These are phyloP conservation scores for Nasonia longicornis DNA, from an alignment of 1,140 invertebrate species.

Conservation along the genomic window DNA sequence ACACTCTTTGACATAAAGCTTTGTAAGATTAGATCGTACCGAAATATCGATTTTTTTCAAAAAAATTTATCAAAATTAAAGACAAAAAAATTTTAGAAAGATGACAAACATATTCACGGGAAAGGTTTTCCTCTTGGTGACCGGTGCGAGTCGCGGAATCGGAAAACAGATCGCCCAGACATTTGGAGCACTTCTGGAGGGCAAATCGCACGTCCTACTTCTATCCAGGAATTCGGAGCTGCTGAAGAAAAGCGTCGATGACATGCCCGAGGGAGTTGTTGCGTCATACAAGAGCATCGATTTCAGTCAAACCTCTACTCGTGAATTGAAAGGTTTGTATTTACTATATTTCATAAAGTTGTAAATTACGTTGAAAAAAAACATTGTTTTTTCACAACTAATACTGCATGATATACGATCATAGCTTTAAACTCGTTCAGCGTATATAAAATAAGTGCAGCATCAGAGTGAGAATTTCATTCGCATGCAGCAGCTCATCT, in stretches of 20 bases:
- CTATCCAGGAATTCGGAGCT: slow-evolving; percentile 78
- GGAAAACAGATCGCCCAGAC: slow-evolving; percentile 82
- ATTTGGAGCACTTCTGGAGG: slow-evolving; percentile 73
- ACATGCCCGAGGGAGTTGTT: slow-evolving; percentile 65
- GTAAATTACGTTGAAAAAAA: too few species aligned
- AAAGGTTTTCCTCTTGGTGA: slow-evolving; percentile 75
- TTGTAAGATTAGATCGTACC: too few species aligned
- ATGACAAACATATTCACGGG: slow-evolving; percentile 58
- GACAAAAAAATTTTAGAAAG: not conserved
- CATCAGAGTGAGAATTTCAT: too few species aligned
- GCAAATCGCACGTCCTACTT: slow-evolving; percentile 79
- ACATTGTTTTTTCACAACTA: too few species aligned
- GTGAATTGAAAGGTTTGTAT: slow-evolving; percentile 65
- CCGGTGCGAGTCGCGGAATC: slow-evolving; percentile 90
- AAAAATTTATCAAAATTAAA: too few species aligned
- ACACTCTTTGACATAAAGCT: too few species aligned
- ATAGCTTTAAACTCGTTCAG: not conserved
- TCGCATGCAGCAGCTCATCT: too few species aligned
- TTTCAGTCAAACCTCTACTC: slow-evolving; percentile 68
- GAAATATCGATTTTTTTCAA: too few species aligned
- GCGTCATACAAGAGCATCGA: slow-evolving; percentile 72
- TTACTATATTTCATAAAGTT: not conserved
- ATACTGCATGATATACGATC: not conserved
- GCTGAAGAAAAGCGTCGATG: slow-evolving; percentile 73
- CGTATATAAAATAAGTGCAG: too few species aligned